phyloP scores from a whole-genome alignment of 1,140 invertebrate species.

The Orius insidiosus region DNA sequence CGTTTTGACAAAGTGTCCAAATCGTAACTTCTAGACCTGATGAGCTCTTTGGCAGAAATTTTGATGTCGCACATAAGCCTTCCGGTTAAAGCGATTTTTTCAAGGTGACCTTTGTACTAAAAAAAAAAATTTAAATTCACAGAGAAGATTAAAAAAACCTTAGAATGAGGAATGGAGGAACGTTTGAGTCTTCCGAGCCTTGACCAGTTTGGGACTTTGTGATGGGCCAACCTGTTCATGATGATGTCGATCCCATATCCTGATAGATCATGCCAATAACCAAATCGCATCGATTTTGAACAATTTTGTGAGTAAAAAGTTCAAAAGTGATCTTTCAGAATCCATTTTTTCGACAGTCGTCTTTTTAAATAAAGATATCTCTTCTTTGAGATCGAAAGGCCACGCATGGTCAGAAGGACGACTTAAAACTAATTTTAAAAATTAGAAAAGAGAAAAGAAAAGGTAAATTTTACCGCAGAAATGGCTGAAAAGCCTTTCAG shows the following conservation, averaged over 20 bases:
- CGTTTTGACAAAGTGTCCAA: constrained; percentile 58
- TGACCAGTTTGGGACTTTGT: constrained; percentile 77
- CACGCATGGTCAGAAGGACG: constrained; percentile 58
- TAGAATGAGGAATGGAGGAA: constrained; percentile 24
- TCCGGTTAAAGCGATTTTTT: constrained; percentile 46
- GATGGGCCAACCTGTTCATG: constrained; percentile 58
- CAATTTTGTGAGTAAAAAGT: constrained; percentile 66
- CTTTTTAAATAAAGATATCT: constrained; percentile 40
- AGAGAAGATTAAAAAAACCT: constrained; percentile 5
- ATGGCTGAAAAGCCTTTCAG: constrained; percentile 61
- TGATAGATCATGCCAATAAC: constrained; percentile 78
- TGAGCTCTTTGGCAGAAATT: constrained; percentile 81
- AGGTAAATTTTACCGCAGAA: constrained; percentile 49
- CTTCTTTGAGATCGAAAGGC: constrained; percentile 58
- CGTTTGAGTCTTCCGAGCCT: constrained; percentile 70
- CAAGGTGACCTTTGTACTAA: constrained; percentile 29
- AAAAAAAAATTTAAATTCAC: constrained; percentile 24
- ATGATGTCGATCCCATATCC: constrained; percentile 31
- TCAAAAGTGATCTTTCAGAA: constrained; percentile 68
- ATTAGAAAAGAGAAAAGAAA: background rate
- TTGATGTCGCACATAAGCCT: constrained; percentile 87
- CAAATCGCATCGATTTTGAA: constrained; percentile 83
- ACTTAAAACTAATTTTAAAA: constrained; percentile 43
- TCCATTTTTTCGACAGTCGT: constrained; percentile 67
- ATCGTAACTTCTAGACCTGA: constrained; percentile 81